Evolutionary conservation across 2,797 vertebrate genomes (phyloP).

Genomic region (Chelon labrosus): DNA sequence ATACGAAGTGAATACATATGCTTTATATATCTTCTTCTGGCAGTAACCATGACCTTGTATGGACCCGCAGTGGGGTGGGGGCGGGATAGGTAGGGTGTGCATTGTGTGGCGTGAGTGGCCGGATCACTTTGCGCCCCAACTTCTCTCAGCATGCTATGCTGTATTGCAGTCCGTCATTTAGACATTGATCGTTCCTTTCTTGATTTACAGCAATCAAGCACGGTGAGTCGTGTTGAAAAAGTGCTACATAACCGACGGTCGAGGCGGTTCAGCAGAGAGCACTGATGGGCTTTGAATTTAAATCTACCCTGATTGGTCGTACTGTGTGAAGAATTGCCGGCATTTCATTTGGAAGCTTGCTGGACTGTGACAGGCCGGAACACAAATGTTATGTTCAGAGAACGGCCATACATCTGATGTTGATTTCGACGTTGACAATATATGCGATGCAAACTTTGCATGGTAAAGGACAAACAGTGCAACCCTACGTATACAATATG

Average conservation of each 20-base stretch:
- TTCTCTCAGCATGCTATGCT: constrained; percentile 45
- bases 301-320: constrained; percentile 50
- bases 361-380: neutral
- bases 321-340: constrained; percentile 32
- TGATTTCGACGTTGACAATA: constrained; percentile 2
- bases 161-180: constrained; percentile 57
- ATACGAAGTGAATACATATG: no score
- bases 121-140: constrained; percentile 43
- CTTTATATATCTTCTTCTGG: no score
- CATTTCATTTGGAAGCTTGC: constrained; percentile 36
- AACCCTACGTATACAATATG: neutral
- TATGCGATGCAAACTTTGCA: neutral
- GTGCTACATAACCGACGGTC: constrained; percentile 6
- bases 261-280: neutral
- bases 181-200: constrained; percentile 65
- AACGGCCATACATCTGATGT: constrained; percentile 1
- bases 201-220: constrained; percentile 76
- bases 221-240: constrained; percentile 22
- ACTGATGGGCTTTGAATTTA: constrained; percentile 40
- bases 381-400: neutral
- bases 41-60: no score
- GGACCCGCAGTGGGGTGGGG: no score
- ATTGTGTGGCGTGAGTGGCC: constrained; percentile 11
- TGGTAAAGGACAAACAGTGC: neutral
- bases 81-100: constrained; percentile 9